Evolutionary conservation across 1,140 invertebrate species (phyloP).

Genomic region (Drosophila sp.): DNA sequence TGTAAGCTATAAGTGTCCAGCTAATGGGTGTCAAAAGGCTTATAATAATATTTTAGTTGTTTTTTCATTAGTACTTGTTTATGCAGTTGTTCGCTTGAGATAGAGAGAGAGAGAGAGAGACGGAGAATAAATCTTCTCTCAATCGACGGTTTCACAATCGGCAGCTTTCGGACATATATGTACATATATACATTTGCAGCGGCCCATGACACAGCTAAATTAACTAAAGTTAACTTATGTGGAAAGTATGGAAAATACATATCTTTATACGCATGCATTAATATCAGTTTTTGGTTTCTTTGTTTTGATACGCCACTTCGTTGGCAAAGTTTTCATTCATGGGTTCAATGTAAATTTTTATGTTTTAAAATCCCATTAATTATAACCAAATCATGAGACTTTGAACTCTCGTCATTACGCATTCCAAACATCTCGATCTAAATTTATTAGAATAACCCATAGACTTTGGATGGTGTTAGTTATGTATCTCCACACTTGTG

Average conservation of each 20-base stretch:
- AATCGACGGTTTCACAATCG: constrained; percentile 37
- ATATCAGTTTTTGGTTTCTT: constrained; percentile 21
- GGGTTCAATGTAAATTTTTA: constrained; percentile 13
- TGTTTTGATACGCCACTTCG: constrained; percentile 57
- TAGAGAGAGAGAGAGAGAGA: background rate
- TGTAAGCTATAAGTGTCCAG: background rate
- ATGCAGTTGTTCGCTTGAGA: constrained; percentile 2
- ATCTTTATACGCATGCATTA: background rate
- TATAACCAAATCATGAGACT: constrained; percentile 36
- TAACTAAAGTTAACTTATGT: background rate
- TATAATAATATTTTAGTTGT: background rate
- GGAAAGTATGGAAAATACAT: background rate
- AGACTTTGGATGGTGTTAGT: constrained; percentile 55
- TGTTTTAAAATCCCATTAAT: constrained; percentile 36
- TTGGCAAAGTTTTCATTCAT: constrained; percentile 34
- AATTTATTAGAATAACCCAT: constrained; percentile 20
- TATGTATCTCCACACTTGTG: constrained; percentile 18
- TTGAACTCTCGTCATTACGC: constrained; percentile 30
- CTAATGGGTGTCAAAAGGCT: background rate
- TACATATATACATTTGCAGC: constrained; percentile 22
- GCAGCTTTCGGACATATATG: constrained; percentile 4
- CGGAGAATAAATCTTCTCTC: constrained; percentile 32
- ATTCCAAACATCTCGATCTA: background rate
- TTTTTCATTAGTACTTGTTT: background rate
- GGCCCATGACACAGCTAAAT: constrained; percentile 54